A percentile compares a stretch with the other conserved stretches of the same genome.
These are phyloP conservation scores for Brevipalpus yothersi DNA, from an alignment of 1,140 invertebrate species.

Conservation along the genomic window DNA sequence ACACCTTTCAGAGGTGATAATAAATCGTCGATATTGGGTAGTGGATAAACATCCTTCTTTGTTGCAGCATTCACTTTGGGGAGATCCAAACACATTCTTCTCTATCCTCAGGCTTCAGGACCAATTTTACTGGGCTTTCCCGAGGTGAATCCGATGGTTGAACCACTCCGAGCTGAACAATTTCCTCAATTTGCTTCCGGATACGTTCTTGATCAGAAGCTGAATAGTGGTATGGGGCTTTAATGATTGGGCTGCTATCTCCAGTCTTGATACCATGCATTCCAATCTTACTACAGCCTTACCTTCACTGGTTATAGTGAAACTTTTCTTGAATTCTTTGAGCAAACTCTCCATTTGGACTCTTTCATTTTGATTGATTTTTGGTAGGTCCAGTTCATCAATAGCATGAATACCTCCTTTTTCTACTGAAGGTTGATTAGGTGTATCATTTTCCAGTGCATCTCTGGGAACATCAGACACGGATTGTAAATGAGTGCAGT, in stretches of 20 bases:
- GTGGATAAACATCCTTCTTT: conserved; percentile 23
- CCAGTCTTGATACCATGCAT: not conserved
- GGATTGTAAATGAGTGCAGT: too few species aligned
- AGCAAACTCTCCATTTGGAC: too few species aligned
- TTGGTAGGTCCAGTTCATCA: too few species aligned
- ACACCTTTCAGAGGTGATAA: not conserved
- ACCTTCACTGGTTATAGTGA: too few species aligned
- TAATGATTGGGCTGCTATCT: not conserved
- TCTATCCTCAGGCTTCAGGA: not conserved
- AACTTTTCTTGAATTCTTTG: too few species aligned
- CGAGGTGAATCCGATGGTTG: not conserved
- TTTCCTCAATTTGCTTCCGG: not conserved
- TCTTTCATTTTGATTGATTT: too few species aligned
- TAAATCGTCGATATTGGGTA: conserved; percentile 19
- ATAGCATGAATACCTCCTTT: too few species aligned
- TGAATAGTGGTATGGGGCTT: not conserved
- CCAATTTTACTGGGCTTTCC: not conserved
- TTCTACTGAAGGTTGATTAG: too few species aligned
- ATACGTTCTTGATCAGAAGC: not conserved
- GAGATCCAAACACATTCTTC: conserved; percentile 18
- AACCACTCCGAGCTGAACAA: not conserved
- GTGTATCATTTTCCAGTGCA: too few species aligned
- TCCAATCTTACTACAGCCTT: too few species aligned
- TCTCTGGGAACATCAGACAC: too few species aligned
- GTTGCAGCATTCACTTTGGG: conserved; percentile 22